Percentiles rank a stretch among this genome's conserved stretches.
These are phyloP conservation scores for Melanocharis versteri DNA, from an alignment of 2,113 vertebrate genomes.

Conservation along the genomic window DNA sequence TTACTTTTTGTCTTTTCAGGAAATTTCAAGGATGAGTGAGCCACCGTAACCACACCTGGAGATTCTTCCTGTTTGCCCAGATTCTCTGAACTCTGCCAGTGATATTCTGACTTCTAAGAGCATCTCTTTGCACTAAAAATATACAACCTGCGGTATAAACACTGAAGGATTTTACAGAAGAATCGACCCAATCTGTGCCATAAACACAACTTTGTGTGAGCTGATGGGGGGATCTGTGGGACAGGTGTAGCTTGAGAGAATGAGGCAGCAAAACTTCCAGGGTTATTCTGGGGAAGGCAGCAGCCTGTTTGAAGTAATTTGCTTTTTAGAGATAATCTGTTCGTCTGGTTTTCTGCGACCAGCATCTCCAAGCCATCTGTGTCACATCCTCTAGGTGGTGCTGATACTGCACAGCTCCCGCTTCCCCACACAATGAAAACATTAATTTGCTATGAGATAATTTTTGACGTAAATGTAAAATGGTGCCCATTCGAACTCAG, in stretches of 20 bases:
- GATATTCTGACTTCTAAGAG: not conserved
- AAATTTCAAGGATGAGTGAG: not conserved
- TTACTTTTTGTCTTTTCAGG: not conserved
- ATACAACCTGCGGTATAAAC: not conserved
- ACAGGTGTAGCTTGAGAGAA: accelerated
- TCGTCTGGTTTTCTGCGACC: not conserved
- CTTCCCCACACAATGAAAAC: slow-evolving; percentile 92
- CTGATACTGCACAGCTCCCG: slow-evolving; percentile 80
- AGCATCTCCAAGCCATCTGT: not conserved
- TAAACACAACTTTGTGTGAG: not conserved
- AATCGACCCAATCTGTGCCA: accelerated
- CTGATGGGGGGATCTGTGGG: not conserved
- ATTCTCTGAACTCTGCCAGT: not conserved
- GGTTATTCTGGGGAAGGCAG: not conserved
- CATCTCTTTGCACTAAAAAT: not conserved
- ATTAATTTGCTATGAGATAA: slow-evolving; percentile 99
- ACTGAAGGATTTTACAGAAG: not conserved
- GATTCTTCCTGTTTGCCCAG: not conserved
- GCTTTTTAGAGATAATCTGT: not conserved
- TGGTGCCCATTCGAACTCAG: slow-evolving; percentile 97
- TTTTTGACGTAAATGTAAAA: slow-evolving; percentile 99
- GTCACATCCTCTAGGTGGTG: slow-evolving; percentile 87
- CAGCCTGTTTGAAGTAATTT: not conserved
- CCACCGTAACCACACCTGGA: not conserved
- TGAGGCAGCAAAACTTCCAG: not conserved